phyloP scores from a whole-genome alignment of 2,797 vertebrate genomes.

The Intellagama lesueurii region DNA sequence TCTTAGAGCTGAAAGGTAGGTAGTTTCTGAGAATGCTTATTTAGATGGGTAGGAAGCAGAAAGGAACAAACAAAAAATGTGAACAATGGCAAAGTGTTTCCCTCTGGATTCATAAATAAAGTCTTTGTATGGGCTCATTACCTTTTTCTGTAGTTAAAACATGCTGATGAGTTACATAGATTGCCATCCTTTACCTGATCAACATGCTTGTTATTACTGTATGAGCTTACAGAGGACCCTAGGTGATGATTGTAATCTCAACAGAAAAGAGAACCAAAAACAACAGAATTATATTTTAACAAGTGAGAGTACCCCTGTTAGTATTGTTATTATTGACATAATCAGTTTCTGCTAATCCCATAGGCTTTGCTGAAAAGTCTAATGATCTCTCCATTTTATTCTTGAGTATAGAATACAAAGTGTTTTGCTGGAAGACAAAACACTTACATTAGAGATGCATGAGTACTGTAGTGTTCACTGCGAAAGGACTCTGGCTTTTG shows the following conservation, averaged over 20 bases:
- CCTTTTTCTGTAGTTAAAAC: background rate
- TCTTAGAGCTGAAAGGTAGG: background rate
- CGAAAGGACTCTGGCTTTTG: background rate
- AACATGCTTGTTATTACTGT: background rate
- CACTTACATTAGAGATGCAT: background rate
- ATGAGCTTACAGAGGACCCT: background rate
- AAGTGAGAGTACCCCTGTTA: background rate
- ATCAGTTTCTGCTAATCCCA: background rate
- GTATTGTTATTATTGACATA: background rate
- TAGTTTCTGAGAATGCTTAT: constrained; percentile 34
- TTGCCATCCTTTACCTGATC: background rate
- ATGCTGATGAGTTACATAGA: background rate
- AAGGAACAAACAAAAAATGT: background rate
- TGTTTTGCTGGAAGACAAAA: background rate
- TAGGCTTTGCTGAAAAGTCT: background rate
- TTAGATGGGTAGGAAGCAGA: background rate
- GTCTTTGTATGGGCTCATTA: background rate
- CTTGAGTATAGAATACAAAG: background rate
- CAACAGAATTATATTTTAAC: background rate
- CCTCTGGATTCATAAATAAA: background rate
- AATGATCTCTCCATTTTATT: background rate
- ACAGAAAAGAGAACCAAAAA: background rate
- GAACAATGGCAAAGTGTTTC: background rate
- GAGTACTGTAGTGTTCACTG: background rate
- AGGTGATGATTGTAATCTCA: background rate